Evolutionary conservation across 2,113 vertebrate genomes (phyloP).

Genomic region (Thymallus thymallus): DNA sequence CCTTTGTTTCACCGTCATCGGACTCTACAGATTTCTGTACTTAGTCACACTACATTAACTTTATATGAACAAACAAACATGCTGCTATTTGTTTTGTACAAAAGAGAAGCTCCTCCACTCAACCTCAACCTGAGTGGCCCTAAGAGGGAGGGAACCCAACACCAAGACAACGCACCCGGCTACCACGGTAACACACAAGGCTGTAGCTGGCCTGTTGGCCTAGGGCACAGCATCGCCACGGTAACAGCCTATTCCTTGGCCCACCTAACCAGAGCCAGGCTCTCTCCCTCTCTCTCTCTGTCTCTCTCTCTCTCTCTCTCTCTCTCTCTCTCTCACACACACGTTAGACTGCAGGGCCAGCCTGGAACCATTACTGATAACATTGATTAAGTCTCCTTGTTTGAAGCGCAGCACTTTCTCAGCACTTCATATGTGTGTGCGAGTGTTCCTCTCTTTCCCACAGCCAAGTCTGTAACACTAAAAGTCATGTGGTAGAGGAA

Average conservation of each 20-base stretch:
- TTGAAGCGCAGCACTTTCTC: constrained; percentile 75
- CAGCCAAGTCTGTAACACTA: background rate
- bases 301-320: constrained; percentile 9
- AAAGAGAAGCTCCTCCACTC: background rate
- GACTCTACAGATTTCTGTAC: background rate
- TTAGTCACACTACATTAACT: background rate
- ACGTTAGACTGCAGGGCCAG: constrained; percentile 80
- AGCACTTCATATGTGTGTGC: background rate
- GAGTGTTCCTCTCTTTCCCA: background rate
- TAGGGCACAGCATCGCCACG: background rate
- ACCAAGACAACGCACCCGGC: background rate
- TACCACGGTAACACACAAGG: background rate
- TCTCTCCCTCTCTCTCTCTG: constrained; percentile 8
- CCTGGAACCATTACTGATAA: constrained; percentile 84
- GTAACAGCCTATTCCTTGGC: background rate
- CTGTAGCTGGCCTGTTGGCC: background rate
- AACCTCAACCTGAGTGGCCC: no score
- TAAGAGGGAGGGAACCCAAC: no score
- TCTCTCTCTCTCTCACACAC: constrained; percentile 41
- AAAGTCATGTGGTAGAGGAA: background rate
- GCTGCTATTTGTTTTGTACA: background rate
- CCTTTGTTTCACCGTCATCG: background rate
- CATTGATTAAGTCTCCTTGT: constrained; percentile 83
- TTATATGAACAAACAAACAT: background rate
- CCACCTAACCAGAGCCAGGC: background rate